These are phyloP conservation scores for Cheilosia impressa DNA, from an alignment of 2,888 invertebrate genomes.

Conservation along the genomic window DNA sequence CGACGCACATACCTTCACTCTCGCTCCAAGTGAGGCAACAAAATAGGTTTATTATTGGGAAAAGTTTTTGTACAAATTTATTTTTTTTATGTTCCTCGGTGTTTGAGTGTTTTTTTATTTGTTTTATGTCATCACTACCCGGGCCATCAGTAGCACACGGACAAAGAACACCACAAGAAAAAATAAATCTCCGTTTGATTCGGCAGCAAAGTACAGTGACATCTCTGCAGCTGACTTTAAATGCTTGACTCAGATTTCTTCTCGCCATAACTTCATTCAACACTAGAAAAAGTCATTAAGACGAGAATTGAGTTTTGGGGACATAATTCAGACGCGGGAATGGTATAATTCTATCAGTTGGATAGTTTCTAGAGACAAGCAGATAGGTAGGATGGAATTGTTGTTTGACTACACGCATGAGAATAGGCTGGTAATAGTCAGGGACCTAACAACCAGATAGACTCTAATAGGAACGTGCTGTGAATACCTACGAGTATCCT, in stretches of 20 bases:
- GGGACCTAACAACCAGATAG: neutral
- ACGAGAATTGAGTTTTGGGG: slow-evolving; percentile 26
- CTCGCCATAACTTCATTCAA: slow-evolving; percentile 61
- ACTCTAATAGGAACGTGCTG: slow-evolving; percentile 54
- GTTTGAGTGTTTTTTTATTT: slow-evolving; percentile 44
- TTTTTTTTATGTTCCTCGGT: slow-evolving; percentile 49
- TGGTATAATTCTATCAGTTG: slow-evolving; percentile 61
- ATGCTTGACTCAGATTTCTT: slow-evolving; percentile 27
- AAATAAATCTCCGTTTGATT: slow-evolving; percentile 38
- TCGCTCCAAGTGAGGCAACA: neutral
- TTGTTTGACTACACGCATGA: slow-evolving; percentile 2
- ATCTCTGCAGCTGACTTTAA: slow-evolving; percentile 42
- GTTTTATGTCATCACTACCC: slow-evolving; percentile 58
- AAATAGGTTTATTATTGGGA: slow-evolving; percentile 55
- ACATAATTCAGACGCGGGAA: slow-evolving; percentile 46
- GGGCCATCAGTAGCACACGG: slow-evolving; percentile 14
- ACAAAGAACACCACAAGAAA: neutral
- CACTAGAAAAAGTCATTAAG: slow-evolving; percentile 56
- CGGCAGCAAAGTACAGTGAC: slow-evolving; percentile 1
- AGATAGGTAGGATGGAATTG: neutral
- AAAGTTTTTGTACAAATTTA: slow-evolving; percentile 47
- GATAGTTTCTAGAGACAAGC: slow-evolving; percentile 30
- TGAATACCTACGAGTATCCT: slow-evolving; percentile 58
- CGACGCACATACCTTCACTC: neutral
- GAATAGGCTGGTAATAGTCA: neutral